Evolutionary conservation across 2,888 invertebrate species (phyloP), one percentile per base, ranked within the genome.

Genomic region (Ectemnius cavifrons): DNA sequence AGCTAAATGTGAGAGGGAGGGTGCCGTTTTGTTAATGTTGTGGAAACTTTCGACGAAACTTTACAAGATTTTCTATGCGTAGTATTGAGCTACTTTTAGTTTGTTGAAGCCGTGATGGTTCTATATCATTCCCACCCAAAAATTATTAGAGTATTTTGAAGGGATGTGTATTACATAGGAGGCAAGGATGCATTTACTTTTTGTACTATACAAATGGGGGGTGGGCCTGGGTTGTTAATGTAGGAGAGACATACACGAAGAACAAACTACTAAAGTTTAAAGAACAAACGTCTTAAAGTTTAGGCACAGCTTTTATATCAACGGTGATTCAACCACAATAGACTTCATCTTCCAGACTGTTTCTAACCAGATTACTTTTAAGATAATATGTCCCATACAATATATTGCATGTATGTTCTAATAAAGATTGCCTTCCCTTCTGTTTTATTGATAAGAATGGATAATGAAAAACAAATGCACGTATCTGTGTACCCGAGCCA

Each of bases 21-120:
- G 60, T 67, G 71, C 3, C 75, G 20, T 64, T 72, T 59, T 64
- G 62, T 27, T 72, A 67, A 62, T 67, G 71, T 72, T 67, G 56
- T 57, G 64, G 47, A 20, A 70, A 16, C 16, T 63, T 73, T 61
- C 46, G 60, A 11, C 61, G 58, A 65, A 60, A 62, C 65, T 63
- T 72, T 52, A 68, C 28, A 16, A 56, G 58, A 52, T n/a, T 63
- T 70, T 64, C 6, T 61, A 56, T 61, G n/a, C n/a, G 14, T 28
- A 23, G 27, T 56, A 11, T 8, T 18, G 14, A 20, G 65, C 20
- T 56, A 6, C 37, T 68, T 72, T 72, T 62, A 23, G 1, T 68
- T 59, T 57, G 66, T 18, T 65, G 56, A 66, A 45, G 49, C 45
- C 28, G 28, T 45, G 37, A 60, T 37, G 11, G 28, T 72, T 67